phyloP scores from a whole-genome alignment of 2,888 invertebrate genomes.

The Hyposoter dolosus region DNA sequence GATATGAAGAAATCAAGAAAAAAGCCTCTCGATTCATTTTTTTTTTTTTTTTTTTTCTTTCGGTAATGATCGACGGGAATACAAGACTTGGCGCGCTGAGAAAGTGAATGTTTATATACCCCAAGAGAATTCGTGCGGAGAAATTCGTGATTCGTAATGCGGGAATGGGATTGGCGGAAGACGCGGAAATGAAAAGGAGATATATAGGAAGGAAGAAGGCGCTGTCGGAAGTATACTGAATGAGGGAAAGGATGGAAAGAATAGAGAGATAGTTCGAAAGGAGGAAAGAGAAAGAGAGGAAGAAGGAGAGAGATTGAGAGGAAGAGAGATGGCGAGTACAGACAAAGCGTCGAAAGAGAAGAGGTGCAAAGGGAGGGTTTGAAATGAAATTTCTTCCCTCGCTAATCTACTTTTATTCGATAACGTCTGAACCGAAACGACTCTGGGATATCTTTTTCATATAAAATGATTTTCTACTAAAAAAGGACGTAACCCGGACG shows the following conservation, averaged over 20 bases:
- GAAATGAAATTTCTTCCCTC: constrained; percentile 65
- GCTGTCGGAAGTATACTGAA: constrained; percentile 29
- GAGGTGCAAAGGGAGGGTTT: constrained; percentile 20
- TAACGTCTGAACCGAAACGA: constrained; percentile 73
- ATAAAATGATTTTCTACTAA: constrained; percentile 6
- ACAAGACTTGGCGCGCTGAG: neutral
- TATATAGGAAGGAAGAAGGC: constrained; percentile 44
- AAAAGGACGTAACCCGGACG: constrained; percentile 3
- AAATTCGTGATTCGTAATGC: constrained; percentile 42
- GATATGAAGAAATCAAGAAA: neutral
- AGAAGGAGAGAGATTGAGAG: neutral
- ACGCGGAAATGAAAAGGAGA: constrained; percentile 49
- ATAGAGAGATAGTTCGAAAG: constrained; percentile 1
- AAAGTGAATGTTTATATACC: constrained; percentile 12
- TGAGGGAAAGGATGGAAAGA: constrained; percentile 8
- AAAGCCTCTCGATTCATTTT: neutral
- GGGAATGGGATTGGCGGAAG: constrained; percentile 40
- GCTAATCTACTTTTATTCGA: constrained; percentile 74
- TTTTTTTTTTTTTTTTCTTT: neutral
- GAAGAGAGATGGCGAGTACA: neutral
- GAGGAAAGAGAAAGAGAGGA: neutral
- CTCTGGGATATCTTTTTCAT: constrained; percentile 66
- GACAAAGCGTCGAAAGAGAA: constrained; percentile 15
- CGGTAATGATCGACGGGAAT: neutral
- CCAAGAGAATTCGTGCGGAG: constrained; percentile 6